phyloP scores from a whole-genome alignment of 2,797 vertebrate species.

The Caiman crocodilus region DNA sequence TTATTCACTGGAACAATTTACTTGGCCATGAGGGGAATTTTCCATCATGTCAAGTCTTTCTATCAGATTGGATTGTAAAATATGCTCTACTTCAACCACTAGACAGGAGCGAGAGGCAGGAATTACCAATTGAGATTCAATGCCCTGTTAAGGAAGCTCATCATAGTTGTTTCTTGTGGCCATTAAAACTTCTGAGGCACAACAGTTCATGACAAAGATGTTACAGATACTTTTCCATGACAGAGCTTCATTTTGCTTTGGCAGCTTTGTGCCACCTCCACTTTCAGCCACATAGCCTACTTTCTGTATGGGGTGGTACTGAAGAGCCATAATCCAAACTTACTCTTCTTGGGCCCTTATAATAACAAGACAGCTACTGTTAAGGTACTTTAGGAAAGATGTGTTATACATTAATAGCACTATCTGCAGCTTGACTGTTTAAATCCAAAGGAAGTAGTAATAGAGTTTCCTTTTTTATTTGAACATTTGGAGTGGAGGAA shows the following conservation, averaged over 20 bases:
- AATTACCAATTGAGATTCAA: background rate
- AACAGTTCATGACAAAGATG: background rate
- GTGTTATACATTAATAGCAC: background rate
- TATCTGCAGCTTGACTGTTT: background rate
- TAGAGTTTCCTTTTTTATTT: background rate
- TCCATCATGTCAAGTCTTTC: background rate
- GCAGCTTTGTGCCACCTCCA: fast-evolving
- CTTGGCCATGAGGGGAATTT: background rate
- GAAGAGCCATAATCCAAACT: background rate
- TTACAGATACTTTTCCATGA: background rate
- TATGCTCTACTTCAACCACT: background rate
- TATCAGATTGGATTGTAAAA: background rate
- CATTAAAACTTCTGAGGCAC: background rate
- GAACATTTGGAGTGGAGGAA: background rate
- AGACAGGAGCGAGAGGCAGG: background rate
- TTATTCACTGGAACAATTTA: background rate
- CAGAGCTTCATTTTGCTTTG: background rate
- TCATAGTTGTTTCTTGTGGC: background rate
- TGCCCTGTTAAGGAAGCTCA: background rate
- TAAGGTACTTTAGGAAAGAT: background rate
- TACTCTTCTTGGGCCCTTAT: background rate
- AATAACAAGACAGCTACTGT: background rate
- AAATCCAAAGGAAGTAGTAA: background rate
- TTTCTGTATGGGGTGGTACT: background rate
- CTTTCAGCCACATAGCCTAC: background rate